These are phyloP conservation scores for Trisateles emortualis DNA, from an alignment of 2,888 invertebrate species.

Conservation along the genomic window DNA sequence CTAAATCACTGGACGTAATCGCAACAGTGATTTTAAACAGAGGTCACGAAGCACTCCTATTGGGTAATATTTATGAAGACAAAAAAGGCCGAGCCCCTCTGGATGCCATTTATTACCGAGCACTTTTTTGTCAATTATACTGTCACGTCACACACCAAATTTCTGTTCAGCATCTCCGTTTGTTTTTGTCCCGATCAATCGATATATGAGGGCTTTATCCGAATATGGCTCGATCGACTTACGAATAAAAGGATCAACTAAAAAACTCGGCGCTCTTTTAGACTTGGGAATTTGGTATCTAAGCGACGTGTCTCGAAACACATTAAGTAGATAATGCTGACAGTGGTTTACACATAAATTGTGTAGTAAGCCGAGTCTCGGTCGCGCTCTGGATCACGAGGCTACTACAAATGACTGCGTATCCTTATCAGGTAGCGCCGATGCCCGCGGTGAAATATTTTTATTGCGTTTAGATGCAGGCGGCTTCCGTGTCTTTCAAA, in stretches of 20 bases:
- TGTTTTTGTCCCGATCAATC: conserved; percentile 59
- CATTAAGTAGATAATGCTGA: conserved; percentile 67
- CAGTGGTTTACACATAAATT: conserved; percentile 73
- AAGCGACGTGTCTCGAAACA: conserved; percentile 66
- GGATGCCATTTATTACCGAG: conserved; percentile 64
- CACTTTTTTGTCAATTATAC: conserved; percentile 68
- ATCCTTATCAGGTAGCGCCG: conserved; percentile 82
- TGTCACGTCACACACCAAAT: conserved; percentile 63
- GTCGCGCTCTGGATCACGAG: conserved; percentile 64
- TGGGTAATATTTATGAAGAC: conserved; percentile 74
- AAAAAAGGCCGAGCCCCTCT: conserved; percentile 66
- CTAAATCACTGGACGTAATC: conserved; percentile 82
- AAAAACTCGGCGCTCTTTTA: conserved; percentile 55
- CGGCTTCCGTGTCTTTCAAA: conserved; percentile 75
- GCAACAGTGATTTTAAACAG: conserved; percentile 78
- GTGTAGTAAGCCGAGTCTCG: conserved; percentile 53
- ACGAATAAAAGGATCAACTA: conserved; percentile 49
- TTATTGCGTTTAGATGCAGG: conserved; percentile 74
- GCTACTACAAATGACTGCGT: conserved; percentile 80
- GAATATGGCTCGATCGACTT: conserved; percentile 47
- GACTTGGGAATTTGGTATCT: conserved; percentile 60
- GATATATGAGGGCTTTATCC: conserved; percentile 52
- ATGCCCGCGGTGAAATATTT: conserved; percentile 80
- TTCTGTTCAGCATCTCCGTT: conserved; percentile 54
- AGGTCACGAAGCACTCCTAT: conserved; percentile 80